Conservation (phyloP, 2,113 vertebrate species). For the Charadrius vociferus region DNA sequence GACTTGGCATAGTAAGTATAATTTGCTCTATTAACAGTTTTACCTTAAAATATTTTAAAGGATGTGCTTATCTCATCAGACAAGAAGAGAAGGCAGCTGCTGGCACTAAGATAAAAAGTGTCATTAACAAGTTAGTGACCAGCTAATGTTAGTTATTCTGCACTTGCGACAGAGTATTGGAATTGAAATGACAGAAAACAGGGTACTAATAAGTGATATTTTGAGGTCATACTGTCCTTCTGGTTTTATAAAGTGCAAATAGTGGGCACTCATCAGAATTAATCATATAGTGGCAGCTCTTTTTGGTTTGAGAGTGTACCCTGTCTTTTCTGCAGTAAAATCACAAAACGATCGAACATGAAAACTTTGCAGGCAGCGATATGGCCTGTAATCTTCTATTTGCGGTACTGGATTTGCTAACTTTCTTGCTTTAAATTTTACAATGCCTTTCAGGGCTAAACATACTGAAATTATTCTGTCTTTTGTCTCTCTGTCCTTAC, state of each 20-base stretch:
- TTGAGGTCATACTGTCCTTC: not conserved
- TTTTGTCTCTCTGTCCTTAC: not conserved
- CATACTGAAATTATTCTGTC: not conserved
- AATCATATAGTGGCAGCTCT: not conserved
- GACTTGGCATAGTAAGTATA: not conserved
- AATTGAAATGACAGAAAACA: not conserved
- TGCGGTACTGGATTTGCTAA: not conserved
- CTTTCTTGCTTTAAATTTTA: not conserved
- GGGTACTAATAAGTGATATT: not conserved
- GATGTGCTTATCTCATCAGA: not conserved
- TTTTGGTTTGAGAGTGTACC: not conserved
- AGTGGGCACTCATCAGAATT: not conserved
- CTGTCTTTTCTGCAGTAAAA: not conserved
- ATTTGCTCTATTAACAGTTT: not conserved
- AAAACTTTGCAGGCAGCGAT: not conserved
- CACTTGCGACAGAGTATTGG: not conserved
- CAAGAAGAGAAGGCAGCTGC: not conserved
- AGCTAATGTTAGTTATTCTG: not conserved
- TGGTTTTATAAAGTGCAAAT: not conserved
- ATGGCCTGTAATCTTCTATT: not conserved
- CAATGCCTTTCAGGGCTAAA: not conserved
- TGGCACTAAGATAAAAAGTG: not conserved
- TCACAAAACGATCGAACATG: not conserved
- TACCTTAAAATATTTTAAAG: not conserved
- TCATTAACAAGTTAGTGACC: not conserved